phyloP scores from a whole-genome alignment of 2,113 vertebrate species.

The Trichomycterus rosablanca region DNA sequence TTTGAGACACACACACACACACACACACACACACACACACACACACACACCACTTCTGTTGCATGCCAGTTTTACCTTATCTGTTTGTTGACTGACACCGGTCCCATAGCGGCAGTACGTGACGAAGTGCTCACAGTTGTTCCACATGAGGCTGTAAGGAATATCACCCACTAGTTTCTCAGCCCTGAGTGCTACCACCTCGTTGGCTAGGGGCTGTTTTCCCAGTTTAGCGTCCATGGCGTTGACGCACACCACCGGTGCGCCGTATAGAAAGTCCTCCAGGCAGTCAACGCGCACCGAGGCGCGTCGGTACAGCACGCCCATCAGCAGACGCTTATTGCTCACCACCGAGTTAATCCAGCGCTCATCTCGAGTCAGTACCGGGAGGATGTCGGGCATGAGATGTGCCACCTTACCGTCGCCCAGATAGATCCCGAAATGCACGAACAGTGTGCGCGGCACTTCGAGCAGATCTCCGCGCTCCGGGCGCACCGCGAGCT shows the following conservation, averaged over 20 bases:
- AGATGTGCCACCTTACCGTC: conserved; percentile 87
- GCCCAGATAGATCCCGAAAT: conserved; percentile 94
- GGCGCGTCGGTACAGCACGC: conserved; percentile 79
- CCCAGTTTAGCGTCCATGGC: conserved; percentile 73
- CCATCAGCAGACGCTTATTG: conserved; percentile 84
- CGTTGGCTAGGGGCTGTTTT: conserved; percentile 67
- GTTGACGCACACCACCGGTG: conserved; percentile 79
- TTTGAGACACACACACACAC: no score
- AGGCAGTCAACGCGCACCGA: conserved; percentile 86
- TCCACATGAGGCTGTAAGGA: conserved; percentile 91
- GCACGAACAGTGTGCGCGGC: conserved; percentile 85
- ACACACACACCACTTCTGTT: no score
- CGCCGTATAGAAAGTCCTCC: conserved; percentile 92
- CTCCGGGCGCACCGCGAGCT: conserved; percentile 59
- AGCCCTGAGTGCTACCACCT: conserved; percentile 81
- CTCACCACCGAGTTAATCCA: conserved; percentile 77
- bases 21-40: no score
- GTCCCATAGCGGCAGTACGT: conserved; percentile 86
- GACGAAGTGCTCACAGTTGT: conserved; percentile 97
- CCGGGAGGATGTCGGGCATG: conserved; percentile 89
- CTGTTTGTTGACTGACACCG: conserved; percentile 81
- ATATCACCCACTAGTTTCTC: conserved; percentile 78
- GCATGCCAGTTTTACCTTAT: no score
- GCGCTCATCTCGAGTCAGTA: conserved; percentile 64
- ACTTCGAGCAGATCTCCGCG: conserved; percentile 92